Conservation (phyloP, 1,140 invertebrate genomes). For the Cotesia typhae region DNA sequence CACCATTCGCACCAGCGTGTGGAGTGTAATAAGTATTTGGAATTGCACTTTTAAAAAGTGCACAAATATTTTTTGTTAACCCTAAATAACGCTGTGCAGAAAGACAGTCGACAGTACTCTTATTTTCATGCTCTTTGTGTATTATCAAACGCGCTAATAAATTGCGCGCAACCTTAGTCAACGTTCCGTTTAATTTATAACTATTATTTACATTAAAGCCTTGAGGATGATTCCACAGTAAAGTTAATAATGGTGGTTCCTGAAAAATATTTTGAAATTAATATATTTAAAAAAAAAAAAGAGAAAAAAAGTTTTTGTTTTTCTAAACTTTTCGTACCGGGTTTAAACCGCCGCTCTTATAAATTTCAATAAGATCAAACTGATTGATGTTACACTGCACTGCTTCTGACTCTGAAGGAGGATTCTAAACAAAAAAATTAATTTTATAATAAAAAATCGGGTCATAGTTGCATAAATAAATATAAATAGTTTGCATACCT, state of each 20-base stretch:
- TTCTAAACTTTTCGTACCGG: too few species aligned
- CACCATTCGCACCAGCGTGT: not conserved
- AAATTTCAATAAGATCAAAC: too few species aligned
- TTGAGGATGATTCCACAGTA: not conserved
- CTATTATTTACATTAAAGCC: not conserved
- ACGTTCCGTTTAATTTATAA: not conserved
- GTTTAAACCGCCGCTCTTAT: too few species aligned
- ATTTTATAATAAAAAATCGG: too few species aligned
- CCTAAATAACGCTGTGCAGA: not conserved
- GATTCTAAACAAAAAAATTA: too few species aligned
- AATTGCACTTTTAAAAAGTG: conserved; percentile 7
- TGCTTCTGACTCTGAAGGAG: too few species aligned
- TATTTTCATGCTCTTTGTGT: conserved; percentile 3
- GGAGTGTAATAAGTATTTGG: conserved; percentile 20
- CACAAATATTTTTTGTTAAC: conserved; percentile 4
- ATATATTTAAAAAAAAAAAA: too few species aligned
- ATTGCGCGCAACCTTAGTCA: not conserved
- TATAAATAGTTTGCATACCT: too few species aligned
- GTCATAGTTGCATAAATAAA: too few species aligned
- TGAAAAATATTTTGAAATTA: not conserved
- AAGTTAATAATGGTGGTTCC: not conserved
- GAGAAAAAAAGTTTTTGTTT: too few species aligned
- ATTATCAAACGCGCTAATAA: conserved; percentile 5
- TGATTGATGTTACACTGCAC: too few species aligned
- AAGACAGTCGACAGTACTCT: conserved; percentile 1